Evolutionary conservation across 2,113 vertebrate species (phyloP), one percentile per base, ranked within the genome.

Genomic region (Sitta europaea): DNA sequence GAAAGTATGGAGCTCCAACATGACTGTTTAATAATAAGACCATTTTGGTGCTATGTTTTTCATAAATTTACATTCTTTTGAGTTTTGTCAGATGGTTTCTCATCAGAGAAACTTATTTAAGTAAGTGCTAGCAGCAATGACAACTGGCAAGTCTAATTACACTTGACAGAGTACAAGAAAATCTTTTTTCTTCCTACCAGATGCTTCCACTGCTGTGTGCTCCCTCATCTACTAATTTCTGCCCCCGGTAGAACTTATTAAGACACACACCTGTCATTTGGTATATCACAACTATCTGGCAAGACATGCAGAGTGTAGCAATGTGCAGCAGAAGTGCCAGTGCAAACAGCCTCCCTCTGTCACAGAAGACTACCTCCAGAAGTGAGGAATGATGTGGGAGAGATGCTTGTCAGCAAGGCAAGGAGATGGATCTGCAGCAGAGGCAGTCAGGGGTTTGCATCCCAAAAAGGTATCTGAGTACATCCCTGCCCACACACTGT

Each of bases 71-170:
- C 7, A 3, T 73, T 68, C 33, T 53, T 96, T 86, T 94, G 93
- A 95, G 71, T 94, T 95, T 94, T 93, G 61, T 87, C 88, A 96
- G 82, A 81, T 63, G 96, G 85, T 75, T 88, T 95, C 94, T 90
- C 79, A 94, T 97, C 95, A 84, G 74, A 97, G 92, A 90, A 97
- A 93, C 86, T 97, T 97, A 89, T 84, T 97, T 97, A 97, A 92
- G 89, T 63, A 96, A 96, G 74, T 19, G 85, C 95, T 95, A 92
- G 93, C 90, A 97, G 97, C 95, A 50, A 94, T 82, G 95, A 97
- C 96, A 97, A 97, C 96, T 90, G 85, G 96, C 94, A 97, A 96
- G 79, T 82, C 93, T 98, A 97, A 97, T 97, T 98, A 96, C 66
- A 96, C 87, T 96, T 97, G 97, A 97, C 97, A 97, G 95, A 91